phyloP scores from a whole-genome alignment of 2,797 vertebrate genomes.

The Buceros bicornis region DNA sequence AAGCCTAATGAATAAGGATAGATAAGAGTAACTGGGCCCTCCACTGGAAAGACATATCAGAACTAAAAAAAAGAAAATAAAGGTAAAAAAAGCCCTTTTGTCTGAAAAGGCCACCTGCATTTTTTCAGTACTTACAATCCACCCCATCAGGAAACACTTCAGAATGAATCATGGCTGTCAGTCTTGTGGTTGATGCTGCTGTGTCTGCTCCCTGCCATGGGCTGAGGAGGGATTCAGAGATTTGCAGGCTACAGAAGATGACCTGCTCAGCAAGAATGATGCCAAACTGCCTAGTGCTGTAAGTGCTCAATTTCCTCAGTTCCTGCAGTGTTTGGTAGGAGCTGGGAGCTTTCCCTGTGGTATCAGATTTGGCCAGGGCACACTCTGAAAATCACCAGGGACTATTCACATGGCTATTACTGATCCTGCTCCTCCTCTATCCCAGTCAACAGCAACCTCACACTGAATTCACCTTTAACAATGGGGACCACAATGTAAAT shows the following conservation, averaged over 20 bases:
- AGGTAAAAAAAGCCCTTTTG: background rate
- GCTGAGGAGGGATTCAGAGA: background rate
- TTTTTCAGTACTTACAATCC: slow-evolving; percentile 17
- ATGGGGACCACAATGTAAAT: background rate
- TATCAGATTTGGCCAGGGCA: background rate
- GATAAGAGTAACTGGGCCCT: background rate
- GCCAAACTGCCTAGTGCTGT: background rate
- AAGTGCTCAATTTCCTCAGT: background rate
- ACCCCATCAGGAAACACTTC: slow-evolving; percentile 31
- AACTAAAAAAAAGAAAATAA: background rate
- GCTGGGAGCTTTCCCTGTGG: background rate
- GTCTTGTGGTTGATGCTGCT: background rate
- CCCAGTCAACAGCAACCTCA: background rate
- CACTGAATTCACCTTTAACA: background rate
- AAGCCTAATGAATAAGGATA: background rate
- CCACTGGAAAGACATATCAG: background rate
- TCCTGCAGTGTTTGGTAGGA: background rate
- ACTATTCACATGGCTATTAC: background rate
- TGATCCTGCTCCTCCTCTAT: background rate
- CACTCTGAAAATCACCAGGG: background rate
- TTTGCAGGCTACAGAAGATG: background rate
- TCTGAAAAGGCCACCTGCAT: slow-evolving; percentile 51
- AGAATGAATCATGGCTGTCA: slow-evolving; percentile 30
- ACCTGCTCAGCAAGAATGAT: background rate
- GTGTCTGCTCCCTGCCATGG: background rate